Evolutionary conservation across 2,113 vertebrate species (phyloP), one percentile per base, ranked within the genome.

Genomic region (Nycticryphes semicollaris): DNA sequence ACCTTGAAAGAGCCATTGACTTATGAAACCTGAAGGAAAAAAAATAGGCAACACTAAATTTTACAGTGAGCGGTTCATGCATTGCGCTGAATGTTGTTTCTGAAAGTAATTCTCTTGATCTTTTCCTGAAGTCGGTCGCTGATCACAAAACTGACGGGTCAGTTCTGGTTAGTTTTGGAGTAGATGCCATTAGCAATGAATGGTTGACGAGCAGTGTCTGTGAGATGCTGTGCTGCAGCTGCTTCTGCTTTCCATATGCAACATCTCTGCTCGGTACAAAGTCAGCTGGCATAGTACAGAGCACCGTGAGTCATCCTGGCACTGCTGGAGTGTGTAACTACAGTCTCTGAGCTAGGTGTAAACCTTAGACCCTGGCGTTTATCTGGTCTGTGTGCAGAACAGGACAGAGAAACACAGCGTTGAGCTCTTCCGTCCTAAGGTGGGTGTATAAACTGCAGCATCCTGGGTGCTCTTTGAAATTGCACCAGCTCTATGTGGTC

Each of bases 241-340:
- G 53, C 93, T 72, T 60, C 50, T 72, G 77, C 69, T 70, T 89
- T 92, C 90, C 35, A 24, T 63, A 6, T 74, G 64, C 79, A 90
- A 10, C 89, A 33, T 62, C 87, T 67, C 33, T 69, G 47, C 37
- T 93, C 3, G 0, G 45, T 92, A 60, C 66, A 50, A 72, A 90
- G 86, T 72, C 84, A 75, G 43, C 92, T 84, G 83, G 79, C 84
- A 50, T 51, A 48, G 79, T 45, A 45, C 74, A 48, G n/a, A 87
- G 80, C 39, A 7, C 73, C 1, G 0, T 75, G 88, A 89, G 53
- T 91, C 92, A 90, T 68, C 39, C 80, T 87, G 80, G 66, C 73
- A 16, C 53, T 89, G 41, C 69, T 31, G 62, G 41, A 66, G 69
- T 60, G 57, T 68, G 1, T 35, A 76, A 56, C 48, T 72, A 24